Evolutionary conservation across 2,888 invertebrate genomes (phyloP), one percentile per base, ranked within the genome.

Genomic region (Cephus nigrinus): DNA sequence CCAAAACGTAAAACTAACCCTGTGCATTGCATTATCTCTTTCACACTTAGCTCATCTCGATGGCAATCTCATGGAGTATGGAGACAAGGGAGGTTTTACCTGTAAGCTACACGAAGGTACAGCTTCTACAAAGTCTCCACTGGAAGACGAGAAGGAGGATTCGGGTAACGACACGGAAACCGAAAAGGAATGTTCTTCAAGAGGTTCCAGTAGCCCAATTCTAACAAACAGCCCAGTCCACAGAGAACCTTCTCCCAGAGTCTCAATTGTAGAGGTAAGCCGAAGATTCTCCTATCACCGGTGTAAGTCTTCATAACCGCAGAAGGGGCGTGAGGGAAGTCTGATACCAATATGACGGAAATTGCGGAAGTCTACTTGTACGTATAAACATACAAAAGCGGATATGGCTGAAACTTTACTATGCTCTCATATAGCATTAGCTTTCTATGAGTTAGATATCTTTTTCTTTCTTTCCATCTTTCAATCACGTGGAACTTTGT

Each of bases 241-340:
- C n/a, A 84, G 85, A 78, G 89, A 89, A 81, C 82, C 88, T 30
- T 89, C 88, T 69, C 86, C 90, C 40, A 85, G 88, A 82, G 89
- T 88, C 79, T 85, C 89, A 78, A 90, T 91, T 77, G 86, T 90
- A 80, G 90, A 91, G 90, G 90, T 91, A 89, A 89, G 88, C 71
- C 71, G 71, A 80, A 77, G 80, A 78, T 69, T 77, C 74, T 76
- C 80, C 80, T 82, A 78, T 79, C 74, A 77, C 31, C 15, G 36
- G 36, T 40, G 75, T 69, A 55, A 55, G 55, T 55, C 55, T 23
- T 55, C 55, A 2, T 55, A 55, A 23, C 55, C 55, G 0, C 55
- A 55, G 9, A 55, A 23, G 55, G 15, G 23, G 55, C 9, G 23
- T 55, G 23, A 9, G 23, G 23, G 23, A 55, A 55, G 23, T 23